Evolutionary conservation across 2,797 vertebrate genomes (phyloP).

Genomic region (Esox lucius): DNA sequence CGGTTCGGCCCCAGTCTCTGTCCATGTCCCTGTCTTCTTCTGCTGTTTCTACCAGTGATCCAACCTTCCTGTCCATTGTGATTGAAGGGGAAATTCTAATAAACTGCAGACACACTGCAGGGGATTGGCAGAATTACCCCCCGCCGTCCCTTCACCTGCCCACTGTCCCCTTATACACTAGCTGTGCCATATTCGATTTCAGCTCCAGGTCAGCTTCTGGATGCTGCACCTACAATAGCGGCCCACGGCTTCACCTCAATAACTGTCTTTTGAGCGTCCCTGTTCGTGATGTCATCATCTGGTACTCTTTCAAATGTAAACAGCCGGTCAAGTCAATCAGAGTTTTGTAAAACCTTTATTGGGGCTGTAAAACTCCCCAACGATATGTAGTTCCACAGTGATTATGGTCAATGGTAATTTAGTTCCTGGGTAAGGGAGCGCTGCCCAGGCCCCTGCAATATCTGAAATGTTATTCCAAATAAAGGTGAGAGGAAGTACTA

Average conservation of each 20-base stretch:
- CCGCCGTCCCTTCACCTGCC: neutral
- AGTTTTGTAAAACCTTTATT: neutral
- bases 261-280: slow-evolving; percentile 48
- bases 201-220: slow-evolving; percentile 73
- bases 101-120: neutral
- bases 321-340: neutral
- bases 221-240: slow-evolving; percentile 59
- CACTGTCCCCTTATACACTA: slow-evolving; percentile 36
- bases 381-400: neutral
- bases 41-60: neutral
- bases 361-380: neutral
- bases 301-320: neutral
- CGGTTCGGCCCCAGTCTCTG: slow-evolving; percentile 1
- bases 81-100: neutral
- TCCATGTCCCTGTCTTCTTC: neutral
- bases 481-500: neutral
- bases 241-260: slow-evolving; percentile 70
- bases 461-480: neutral
- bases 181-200: slow-evolving; percentile 72
- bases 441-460: neutral
- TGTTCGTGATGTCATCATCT: neutral
- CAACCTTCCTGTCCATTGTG: neutral
- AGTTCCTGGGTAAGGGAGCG: neutral
- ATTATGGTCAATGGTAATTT: slow-evolving; percentile 2
- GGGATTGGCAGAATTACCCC: slow-evolving; percentile 22